These are phyloP conservation scores for Okamejei kenojei DNA, from an alignment of 2,797 vertebrate species.

Conservation along the genomic window DNA sequence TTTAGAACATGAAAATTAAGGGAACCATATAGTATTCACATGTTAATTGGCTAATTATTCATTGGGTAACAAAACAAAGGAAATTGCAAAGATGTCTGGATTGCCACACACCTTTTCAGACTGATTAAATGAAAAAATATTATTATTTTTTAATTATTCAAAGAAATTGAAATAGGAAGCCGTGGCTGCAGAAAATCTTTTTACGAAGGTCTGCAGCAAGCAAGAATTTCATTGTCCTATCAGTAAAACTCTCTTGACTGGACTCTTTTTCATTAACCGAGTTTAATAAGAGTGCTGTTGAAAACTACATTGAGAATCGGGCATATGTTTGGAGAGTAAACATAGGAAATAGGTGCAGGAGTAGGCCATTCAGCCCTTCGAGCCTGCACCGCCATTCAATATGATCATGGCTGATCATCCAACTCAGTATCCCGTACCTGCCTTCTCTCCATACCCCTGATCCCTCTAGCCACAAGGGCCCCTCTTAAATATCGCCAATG, in stretches of 20 bases:
- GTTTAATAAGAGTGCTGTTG: not conserved
- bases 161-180: not conserved
- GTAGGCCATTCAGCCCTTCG: no score
- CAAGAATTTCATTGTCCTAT: no score
- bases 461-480: no score
- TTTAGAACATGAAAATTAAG: not conserved
- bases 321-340: not conserved
- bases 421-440: no score
- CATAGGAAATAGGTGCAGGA: no score
- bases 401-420: no score
- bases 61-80: not conserved
- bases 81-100: not conserved
- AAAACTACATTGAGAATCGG: not conserved
- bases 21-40: not conserved
- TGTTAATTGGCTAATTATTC: not conserved
- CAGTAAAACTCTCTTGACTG: no score
- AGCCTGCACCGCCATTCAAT: no score
- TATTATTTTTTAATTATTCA: not conserved
- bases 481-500: no score
- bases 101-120: not conserved
- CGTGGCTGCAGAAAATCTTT: not conserved
- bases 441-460: no score
- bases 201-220: no score
- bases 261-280: not conserved
- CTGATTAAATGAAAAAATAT: not conserved